These are phyloP conservation scores for Apomyelois bistriatella DNA, from an alignment of 2,888 invertebrate species.

Conservation along the genomic window DNA sequence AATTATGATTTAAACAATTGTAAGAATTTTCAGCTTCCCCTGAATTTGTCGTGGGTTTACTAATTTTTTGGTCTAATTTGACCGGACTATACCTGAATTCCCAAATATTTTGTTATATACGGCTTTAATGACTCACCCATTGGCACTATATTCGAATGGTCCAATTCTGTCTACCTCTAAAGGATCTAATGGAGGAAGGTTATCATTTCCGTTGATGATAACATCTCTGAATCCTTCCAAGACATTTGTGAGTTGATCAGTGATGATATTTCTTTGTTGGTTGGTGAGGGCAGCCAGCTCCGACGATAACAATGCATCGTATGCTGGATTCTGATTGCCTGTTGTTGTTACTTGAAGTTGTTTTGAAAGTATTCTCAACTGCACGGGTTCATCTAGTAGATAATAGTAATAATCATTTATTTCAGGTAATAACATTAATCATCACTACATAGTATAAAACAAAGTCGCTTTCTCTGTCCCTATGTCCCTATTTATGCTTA, in stretches of 20 bases:
- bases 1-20: no score
- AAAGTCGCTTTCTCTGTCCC: no score
- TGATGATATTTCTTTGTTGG: conserved; percentile 28
- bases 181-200: conserved; percentile 43
- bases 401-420: neutral
- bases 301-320: conserved; percentile 19
- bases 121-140: conserved; percentile 37
- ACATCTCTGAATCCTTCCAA: conserved; percentile 41
- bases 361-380: neutral
- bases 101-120: no score
- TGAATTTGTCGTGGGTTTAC: no score
- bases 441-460: no score
- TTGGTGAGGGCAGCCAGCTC: conserved; percentile 18
- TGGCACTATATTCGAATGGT: conserved; percentile 28
- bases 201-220: conserved; percentile 45
- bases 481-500: no score
- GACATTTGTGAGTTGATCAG: conserved; percentile 26
- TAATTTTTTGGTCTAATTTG: no score
- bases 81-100: no score
- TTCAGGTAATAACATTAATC: no score
- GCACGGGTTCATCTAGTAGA: neutral
- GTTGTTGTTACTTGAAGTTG: neutral
- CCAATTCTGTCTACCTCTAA: conserved; percentile 33
- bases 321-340: neutral
- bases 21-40: no score